Evolutionary conservation across 2,797 vertebrate genomes (phyloP).

Genomic region (Tamandua tetradactyla): DNA sequence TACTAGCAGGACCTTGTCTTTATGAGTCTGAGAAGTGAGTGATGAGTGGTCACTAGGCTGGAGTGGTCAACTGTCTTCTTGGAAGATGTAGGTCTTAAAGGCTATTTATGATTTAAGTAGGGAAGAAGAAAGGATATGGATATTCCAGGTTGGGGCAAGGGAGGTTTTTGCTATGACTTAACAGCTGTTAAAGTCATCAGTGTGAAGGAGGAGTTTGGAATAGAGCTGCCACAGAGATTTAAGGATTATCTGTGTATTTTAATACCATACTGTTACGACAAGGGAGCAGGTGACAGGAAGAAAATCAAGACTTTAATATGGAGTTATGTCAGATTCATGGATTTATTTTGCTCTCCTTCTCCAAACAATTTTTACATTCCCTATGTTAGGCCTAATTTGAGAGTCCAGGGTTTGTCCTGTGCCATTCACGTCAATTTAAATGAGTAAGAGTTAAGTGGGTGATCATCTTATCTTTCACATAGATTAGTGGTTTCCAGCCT

Average conservation of each 20-base stretch:
- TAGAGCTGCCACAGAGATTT: conserved; percentile 48
- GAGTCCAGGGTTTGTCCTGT: background rate
- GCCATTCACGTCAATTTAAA: background rate
- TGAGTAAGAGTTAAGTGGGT: background rate
- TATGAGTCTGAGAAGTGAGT: background rate
- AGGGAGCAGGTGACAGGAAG: background rate
- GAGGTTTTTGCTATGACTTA: conserved; percentile 45
- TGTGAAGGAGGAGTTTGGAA: conserved; percentile 53
- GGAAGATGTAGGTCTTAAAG: background rate
- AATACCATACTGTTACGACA: conserved; percentile 26
- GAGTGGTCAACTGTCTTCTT: background rate
- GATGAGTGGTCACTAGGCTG: background rate
- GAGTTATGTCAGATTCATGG: background rate
- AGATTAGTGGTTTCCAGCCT: background rate
- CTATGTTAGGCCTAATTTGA: background rate
- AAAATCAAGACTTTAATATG: background rate
- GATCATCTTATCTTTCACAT: background rate
- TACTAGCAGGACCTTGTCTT: background rate
- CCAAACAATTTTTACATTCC: background rate
- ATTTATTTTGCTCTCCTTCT: background rate
- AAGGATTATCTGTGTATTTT: conserved; percentile 63
- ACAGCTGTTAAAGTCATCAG: conserved; percentile 46
- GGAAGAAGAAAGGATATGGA: background rate
- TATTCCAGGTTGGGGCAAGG: conserved; percentile 3
- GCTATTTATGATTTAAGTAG: background rate